Base-by-base conservation (phyloP, 2,888 invertebrate genomes). In the Zygaena filipendulae region DNA sequence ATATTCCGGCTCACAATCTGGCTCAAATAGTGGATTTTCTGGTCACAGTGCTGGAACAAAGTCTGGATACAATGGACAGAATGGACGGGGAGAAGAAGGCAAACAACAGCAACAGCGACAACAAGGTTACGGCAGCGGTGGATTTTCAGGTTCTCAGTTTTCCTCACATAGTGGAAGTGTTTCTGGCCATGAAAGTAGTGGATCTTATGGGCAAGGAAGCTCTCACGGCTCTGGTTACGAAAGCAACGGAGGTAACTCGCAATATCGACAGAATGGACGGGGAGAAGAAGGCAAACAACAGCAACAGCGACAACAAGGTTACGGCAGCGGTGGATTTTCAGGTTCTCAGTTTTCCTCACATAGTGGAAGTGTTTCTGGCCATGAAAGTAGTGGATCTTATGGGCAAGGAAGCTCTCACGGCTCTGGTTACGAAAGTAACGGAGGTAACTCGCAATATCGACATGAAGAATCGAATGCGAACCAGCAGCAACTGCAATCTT, bases 401-500 rank as follows among this genome's bases (percentile, higher is more conserved):
- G n/a, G n/a, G n/a, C n/a, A n/a, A n/a, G 21, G 11, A 12, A 23
- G 22, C 18, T 13, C 21, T n/a, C 13, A 25, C n/a, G 26, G 23
- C 10, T 32, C 32, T 5, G 19, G 19, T 7, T 25, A 9, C n/a
- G 21, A 13, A n/a, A n/a, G n/a, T n/a, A n/a, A n/a, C n/a, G n/a
- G n/a, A n/a, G n/a, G n/a, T n/a, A n/a, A n/a, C n/a, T n/a, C n/a
- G n/a, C n/a, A n/a, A n/a, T n/a, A 18, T 18, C 5, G 18, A 18
- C 18, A 18, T 8, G 18, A 18, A 18, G 5, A 18, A 6, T 18
- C 18, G n/a, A n/a, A n/a, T n/a, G 39, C 32, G 3, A 39, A 38
- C 12, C 32, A 33, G 9, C 40, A 39, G 30, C 40, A 40, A 23
- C 21, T 26, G 7, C 33, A 33, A 21, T 28, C 30, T 10, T 35